Evolutionary conservation across 2,888 invertebrate genomes (phyloP).

Genomic region (Metellina segmentata): DNA sequence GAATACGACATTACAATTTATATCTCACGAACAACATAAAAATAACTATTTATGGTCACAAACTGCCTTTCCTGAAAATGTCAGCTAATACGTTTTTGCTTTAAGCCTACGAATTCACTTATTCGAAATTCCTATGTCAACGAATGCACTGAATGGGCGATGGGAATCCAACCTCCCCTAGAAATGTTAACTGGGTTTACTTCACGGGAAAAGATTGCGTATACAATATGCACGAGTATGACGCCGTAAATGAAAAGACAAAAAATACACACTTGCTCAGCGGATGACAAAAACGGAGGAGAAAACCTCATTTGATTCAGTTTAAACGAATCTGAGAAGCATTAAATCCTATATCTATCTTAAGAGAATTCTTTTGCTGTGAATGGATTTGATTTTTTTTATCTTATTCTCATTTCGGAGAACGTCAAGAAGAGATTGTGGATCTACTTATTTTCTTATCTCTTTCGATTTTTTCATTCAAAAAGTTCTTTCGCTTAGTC

Average conservation of each 20-base stretch:
- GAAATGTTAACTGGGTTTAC: neutral
- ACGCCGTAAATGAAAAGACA: constrained; percentile 28
- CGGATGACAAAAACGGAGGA: neutral
- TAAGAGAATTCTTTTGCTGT: neutral
- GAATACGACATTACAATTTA: no score
- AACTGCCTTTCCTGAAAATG: no score
- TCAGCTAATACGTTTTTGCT: no score
- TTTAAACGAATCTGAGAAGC: neutral
- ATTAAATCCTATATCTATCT: neutral
- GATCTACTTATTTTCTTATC: no score
- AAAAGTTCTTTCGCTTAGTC: neutral
- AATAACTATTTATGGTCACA: no score
- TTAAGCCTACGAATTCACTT: no score
- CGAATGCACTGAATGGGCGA: no score
- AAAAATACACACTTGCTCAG: neutral
- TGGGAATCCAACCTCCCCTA: no score
- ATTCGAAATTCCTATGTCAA: no score
- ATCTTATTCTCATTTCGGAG: neutral
- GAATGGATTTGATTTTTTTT: neutral
- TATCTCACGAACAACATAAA: no score
- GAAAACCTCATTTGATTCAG: constrained; percentile 8
- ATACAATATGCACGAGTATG: constrained; percentile 53
- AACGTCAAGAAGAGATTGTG: neutral
- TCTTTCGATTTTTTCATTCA: neutral
- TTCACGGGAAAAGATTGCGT: constrained; percentile 23